Percentiles rank a stretch among this genome's conserved stretches.
Evolutionary conservation across 2,113 vertebrate species (phyloP).

Genomic region (Podarcis cretensis): DNA sequence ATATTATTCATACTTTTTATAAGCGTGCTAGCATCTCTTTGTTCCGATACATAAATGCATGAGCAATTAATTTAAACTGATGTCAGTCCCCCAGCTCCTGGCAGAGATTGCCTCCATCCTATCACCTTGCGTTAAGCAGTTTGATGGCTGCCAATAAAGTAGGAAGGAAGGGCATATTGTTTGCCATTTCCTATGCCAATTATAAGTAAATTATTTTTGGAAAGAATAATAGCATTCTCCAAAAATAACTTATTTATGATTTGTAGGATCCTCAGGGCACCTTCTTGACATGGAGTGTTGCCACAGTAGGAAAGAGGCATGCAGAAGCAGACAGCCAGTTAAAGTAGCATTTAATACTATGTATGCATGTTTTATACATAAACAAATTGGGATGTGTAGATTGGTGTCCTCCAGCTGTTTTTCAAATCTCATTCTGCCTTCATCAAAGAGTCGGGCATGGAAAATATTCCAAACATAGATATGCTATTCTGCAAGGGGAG

Average conservation of each 20-base stretch:
- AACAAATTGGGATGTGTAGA: slow-evolving; percentile 77
- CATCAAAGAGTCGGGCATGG: slow-evolving; percentile 61
- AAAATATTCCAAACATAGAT: slow-evolving; percentile 66
- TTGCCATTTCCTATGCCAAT: slow-evolving; percentile 62
- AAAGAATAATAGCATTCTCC: slow-evolving; percentile 34
- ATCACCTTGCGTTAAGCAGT: slow-evolving; percentile 46
- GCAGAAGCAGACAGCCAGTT: slow-evolving; percentile 68
- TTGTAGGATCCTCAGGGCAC: slow-evolving; percentile 58
- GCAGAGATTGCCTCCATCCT: background rate
- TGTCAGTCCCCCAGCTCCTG: slow-evolving; percentile 54
- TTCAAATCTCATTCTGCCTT: slow-evolving; percentile 65
- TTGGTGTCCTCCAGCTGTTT: slow-evolving; percentile 79
- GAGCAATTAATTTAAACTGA: slow-evolving; percentile 75
- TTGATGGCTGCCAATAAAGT: slow-evolving; percentile 43
- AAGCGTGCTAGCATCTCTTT: slow-evolving; percentile 50
- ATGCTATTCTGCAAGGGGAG: slow-evolving; percentile 36
- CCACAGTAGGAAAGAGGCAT: slow-evolving; percentile 47
- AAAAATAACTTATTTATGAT: slow-evolving; percentile 71
- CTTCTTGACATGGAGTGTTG: slow-evolving; percentile 57
- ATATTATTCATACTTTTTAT: slow-evolving; percentile 69
- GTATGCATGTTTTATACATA: slow-evolving; percentile 77
- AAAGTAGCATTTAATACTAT: slow-evolving; percentile 72
- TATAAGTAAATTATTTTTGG: slow-evolving; percentile 68
- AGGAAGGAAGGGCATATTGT: slow-evolving; percentile 39
- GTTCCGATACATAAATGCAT: slow-evolving; percentile 71